A percentile compares a stretch with the other conserved stretches of the same genome.
Evolutionary conservation across 1,140 invertebrate species (phyloP).

Genomic region (Cyclargus thomasi): DNA sequence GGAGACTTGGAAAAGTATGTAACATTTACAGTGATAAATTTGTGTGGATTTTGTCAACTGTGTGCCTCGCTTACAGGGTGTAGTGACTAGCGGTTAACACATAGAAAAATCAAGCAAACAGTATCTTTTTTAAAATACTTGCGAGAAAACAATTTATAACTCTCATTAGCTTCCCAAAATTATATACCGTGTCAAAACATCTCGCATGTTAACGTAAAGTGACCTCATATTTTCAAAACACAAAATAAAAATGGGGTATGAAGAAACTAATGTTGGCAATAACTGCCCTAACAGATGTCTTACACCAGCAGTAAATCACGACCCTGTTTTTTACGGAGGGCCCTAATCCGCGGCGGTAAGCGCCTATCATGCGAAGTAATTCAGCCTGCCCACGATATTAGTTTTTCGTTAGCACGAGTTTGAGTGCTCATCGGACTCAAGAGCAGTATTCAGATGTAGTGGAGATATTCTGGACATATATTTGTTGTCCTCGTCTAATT

Average conservation of each 20-base stretch:
- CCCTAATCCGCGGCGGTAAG: conserved; percentile 53
- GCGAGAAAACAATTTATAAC: background rate
- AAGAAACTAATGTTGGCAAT: conserved; percentile 15
- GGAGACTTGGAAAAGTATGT: too few relatives aligned
- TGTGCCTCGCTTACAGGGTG: too few relatives aligned
- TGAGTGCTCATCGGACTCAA: background rate
- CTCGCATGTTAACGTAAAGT: background rate
- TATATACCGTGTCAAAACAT: background rate
- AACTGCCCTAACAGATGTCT: conserved; percentile 40
- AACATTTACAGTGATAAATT: too few relatives aligned
- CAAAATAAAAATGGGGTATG: background rate
- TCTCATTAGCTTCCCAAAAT: background rate
- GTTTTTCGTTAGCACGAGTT: conserved; percentile 27
- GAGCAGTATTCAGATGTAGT: too few relatives aligned
- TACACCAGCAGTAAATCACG: conserved; percentile 45
- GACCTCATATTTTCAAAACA: conserved; percentile 7
- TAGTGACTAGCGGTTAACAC: too few relatives aligned
- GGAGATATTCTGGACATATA: too few relatives aligned
- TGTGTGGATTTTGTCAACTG: too few relatives aligned
- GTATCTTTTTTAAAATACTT: too few relatives aligned
- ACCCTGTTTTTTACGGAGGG: conserved; percentile 70
- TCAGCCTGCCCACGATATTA: conserved; percentile 36
- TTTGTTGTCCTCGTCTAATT: too few relatives aligned
- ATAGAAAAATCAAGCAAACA: too few relatives aligned
- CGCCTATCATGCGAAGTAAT: conserved; percentile 66